Evolutionary conservation across 92 coral and sea anemone species (phyloP), one percentile per base, ranked within the genome.

Genomic region (Epizoanthus stellaris): DNA sequence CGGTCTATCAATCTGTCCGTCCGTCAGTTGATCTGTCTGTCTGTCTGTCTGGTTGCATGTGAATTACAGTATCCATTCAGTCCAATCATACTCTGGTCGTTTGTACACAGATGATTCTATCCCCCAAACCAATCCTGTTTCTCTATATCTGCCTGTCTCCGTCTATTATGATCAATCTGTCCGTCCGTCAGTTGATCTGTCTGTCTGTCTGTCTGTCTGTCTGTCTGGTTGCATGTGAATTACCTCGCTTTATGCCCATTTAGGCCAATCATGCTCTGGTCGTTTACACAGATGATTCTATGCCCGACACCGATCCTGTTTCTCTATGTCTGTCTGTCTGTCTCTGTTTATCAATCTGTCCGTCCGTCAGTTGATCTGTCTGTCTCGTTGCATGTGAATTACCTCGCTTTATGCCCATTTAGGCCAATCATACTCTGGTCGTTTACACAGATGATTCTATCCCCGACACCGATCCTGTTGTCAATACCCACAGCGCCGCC

Each of bases 401-500:
- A 93, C 99, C 94, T 93, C 49, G 98, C 98, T 82, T 89, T 86
- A 64, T 93, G 95, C 5, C 93, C 91, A 45, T 93, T 80, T 25
- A 97, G 91, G 4, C 98, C 97, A 64, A 97, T 92, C 91, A 97
- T 83, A 80, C 98, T 97, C 85, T 93, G 95, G 67, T 97, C 97
- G 68, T 97, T 97, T 16, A 97, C 95, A 54, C 98, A 89, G 60
- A 95, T 89, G 58, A 97, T 89, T 69, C 91, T 94, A 77, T 97
- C 99, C n/a, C 99, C 99, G 16, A 95, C 93, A 67, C 93, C 95
- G 20, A 97, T 93, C 52, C 99, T 86, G 45, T 92, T 87, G 79
- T 97, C 99, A 38, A 91, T 90, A 20, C 93, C 98, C 45, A 97
- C 96, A 34, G 99, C 99, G 15, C 99, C 99, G 6, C 99, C 99